These are phyloP conservation scores for Acrobasis suavella DNA, from an alignment of 2,888 invertebrate genomes.

Conservation along the genomic window DNA sequence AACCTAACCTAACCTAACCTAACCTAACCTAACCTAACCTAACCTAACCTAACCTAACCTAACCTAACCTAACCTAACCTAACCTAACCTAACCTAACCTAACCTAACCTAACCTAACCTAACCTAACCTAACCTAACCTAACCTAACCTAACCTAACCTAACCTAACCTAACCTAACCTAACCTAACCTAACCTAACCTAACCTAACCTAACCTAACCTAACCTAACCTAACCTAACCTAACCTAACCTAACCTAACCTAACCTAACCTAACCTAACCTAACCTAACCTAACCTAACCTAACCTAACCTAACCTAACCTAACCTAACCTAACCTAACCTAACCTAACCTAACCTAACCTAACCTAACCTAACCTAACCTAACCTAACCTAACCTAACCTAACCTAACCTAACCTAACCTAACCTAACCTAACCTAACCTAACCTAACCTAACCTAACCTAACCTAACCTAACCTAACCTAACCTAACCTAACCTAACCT, in stretches of 20 bases:
- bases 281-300: slow-evolving; percentile 35
- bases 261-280: slow-evolving; percentile 34
- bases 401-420: slow-evolving; percentile 34
- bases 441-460: slow-evolving; percentile 34
- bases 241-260: slow-evolving; percentile 33
- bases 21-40: slow-evolving; percentile 32
- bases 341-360: slow-evolving; percentile 34
- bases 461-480: slow-evolving; percentile 31
- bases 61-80: slow-evolving; percentile 35
- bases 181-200: slow-evolving; percentile 31
- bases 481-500: slow-evolving; percentile 32
- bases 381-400: slow-evolving; percentile 33
- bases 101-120: slow-evolving; percentile 35
- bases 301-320: slow-evolving; percentile 34
- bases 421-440: slow-evolving; percentile 32
- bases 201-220: slow-evolving; percentile 33
- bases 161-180: slow-evolving; percentile 32
- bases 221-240: slow-evolving; percentile 33
- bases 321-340: slow-evolving; percentile 33
- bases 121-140: slow-evolving; percentile 25
- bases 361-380: slow-evolving; percentile 34
- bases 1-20: too few species aligned
- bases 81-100: slow-evolving; percentile 35
- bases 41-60: slow-evolving; percentile 36
- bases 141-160: slow-evolving; percentile 34